Base-by-base conservation (phyloP, 2,113 vertebrate genomes). In the Megaleporinus macrocephalus region DNA sequence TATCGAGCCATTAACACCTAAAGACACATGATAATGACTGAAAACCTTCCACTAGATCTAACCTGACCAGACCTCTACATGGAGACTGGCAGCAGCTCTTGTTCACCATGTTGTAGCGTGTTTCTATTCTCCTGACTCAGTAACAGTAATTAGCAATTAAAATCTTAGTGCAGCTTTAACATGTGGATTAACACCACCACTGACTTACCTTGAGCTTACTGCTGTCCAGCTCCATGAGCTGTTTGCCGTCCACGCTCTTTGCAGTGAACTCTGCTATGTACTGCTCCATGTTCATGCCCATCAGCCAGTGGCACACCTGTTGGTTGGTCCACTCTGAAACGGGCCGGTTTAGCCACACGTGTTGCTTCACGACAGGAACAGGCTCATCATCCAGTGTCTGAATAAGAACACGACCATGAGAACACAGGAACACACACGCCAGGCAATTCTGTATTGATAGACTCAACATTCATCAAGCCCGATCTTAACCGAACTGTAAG, bases 251-350 rank as follows among this genome's bases (percentile, higher is more conserved):
- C 53, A 95, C 85, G 15, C 93, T 93, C 87, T 90, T 95, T 74
- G 94, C 91, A 36, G 92, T 91, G 76, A 98, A 96, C 87, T 95
- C 90, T 0, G 88, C 80, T 20, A 91, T 89, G 22, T 95, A 95
- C 79, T 95, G 95, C 83, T 97, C 96, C 94, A 97, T 95, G 88
- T 94, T 95, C 93, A 95, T 93, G 84, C 94, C 93, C 79, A 92
- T 91, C 80, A 95, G 73, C 94, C 95, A 96, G 84, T 95, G 95
- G 87, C 93, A 95, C 18, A 97, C 95, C 91, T 97, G 95, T 84
- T 95, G 95, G 49, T 89, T 93, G 87, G 89, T 96, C 96, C 96
- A 96, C 84, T 97, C 94, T 62, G 89, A 90, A 74, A 96, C 86
- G 0, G 95, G 93, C 61, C 90, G 92, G 81, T 86, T 95, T 73